Evolutionary conservation across 2,113 vertebrate genomes (phyloP).

Genomic region (Amazona vittata): DNA sequence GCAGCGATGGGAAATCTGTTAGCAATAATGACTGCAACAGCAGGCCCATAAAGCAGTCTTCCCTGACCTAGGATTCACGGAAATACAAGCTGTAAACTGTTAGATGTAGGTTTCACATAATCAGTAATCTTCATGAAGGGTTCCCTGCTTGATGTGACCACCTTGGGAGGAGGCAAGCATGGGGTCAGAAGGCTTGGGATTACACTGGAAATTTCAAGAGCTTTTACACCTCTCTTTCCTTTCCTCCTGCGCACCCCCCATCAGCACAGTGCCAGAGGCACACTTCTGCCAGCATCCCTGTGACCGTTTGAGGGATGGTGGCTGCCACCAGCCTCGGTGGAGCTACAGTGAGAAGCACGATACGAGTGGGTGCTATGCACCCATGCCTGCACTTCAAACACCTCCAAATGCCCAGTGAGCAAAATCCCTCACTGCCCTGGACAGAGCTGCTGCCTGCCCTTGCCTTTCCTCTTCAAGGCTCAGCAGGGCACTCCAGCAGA

Average conservation of each 20-base stretch:
- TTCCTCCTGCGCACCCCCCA: not conserved
- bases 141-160: not conserved
- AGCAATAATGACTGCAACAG: not conserved
- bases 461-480: not conserved
- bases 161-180: fast-evolving
- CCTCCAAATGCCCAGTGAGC: not conserved
- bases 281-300: fast-evolving
- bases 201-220: not conserved
- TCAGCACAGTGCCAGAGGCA: not conserved
- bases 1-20: not conserved
- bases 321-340: not conserved
- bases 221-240: not conserved
- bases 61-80: not conserved
- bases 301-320: fast-evolving
- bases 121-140: not conserved
- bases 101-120: not conserved
- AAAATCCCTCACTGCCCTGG: not conserved
- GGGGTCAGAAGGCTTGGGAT: not conserved
- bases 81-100: not conserved
- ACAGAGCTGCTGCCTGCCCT: not conserved
- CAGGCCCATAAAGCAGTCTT: not conserved
- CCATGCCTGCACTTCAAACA: not conserved
- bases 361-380: not conserved
- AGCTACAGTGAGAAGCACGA: not conserved
- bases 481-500: not conserved